Evolutionary conservation across 2,113 vertebrate species (phyloP), one percentile per base, ranked within the genome.

Genomic region (Benitochromis conjunctus): DNA sequence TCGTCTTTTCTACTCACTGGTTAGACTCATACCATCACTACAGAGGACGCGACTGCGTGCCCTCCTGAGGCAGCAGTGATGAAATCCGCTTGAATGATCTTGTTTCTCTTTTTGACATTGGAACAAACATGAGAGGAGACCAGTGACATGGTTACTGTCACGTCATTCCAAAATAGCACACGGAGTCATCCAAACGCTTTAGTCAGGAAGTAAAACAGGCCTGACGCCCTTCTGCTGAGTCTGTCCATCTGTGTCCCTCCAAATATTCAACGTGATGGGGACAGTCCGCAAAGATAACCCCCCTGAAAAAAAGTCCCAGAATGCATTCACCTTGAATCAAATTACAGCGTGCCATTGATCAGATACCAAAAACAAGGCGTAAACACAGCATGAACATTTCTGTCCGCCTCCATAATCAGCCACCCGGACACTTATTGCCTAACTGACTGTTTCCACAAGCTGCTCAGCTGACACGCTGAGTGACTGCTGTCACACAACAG

Each of bases 71-170:
- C 36, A 43, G 60, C 13, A 38, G 36, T 88, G 92, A 92, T 89
- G 88, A 91, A 89, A 86, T 78, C 43, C 3, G 10, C 29, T 43
- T 14, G 26, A 85, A 56, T 53, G 83, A 86, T 85, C 66, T 46
- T 54, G 66, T 86, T 92, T 90, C 89, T 89, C 81, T 64, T 86
- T 71, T 81, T 94, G 89, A 92, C 87, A 87, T 81, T 83, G 89
- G 85, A 62, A 55, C 38, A 38, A 87, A 91, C 66, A 81, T 51
- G 77, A 84, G 88, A 88, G 89, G 87, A 88, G 89, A 84, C 88
- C 11, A 4, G 56, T 46, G 66, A 46, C 64, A 46, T 26, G 66
- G 66, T 71, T 46, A 4, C 66, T 71, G 86, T 82, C 86, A 57
- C 46, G 88, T 41, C 3, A 48, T 79, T 87, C 81, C 29, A 91